Evolutionary conservation across 2,888 invertebrate genomes (phyloP), one percentile per base, ranked within the genome.

Genomic region (Phengaris arion): DNA sequence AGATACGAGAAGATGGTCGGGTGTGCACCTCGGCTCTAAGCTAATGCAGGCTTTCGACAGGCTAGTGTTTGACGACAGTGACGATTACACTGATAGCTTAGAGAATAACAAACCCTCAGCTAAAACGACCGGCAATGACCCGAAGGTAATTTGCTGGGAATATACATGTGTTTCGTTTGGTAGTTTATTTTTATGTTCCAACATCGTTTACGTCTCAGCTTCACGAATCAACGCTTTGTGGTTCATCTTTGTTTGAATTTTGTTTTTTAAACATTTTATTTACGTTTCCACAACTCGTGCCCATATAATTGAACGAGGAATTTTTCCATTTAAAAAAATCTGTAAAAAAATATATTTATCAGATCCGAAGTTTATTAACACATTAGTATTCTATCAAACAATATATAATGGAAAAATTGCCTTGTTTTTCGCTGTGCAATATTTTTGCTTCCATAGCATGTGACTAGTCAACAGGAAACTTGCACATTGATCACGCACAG

Each of bases 51-150:
- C 96, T 4, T 96, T 96, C 81, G 96, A 96, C 84, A 94, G 96
- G 82, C 89, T 96, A 52, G 94, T 94, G 75, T 94, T 94, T 77
- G 94, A 94, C 78, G 96, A 96, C 83, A 95, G 96, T 78, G 96
- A 95, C 81, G 96, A 96, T 86, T 96, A 96, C 84, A 95, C 96
- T 9, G 96, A 97, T 88, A 96, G 96, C 87, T 91, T 96, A 81
- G 96, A 96, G 87, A 95, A 94, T 85, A 94, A 94, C 83, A 92
- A 90, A 82, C 87, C 89, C 86, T 81, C 88, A 81, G 85, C 87
- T 84, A 92, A 91, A 84, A 81, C 88, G 76, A 94, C 95, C 81
- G 95, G 95, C 81, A 88, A 83, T 85, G 91, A 93, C 79, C 83
- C 84, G 84, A 93, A 93, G 93, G 93, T 93, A 93, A 92, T 85